Evolutionary conservation across 2,888 invertebrate species (phyloP), one percentile per base, ranked within the genome.

Genomic region (Phlogophora meticulosa): DNA sequence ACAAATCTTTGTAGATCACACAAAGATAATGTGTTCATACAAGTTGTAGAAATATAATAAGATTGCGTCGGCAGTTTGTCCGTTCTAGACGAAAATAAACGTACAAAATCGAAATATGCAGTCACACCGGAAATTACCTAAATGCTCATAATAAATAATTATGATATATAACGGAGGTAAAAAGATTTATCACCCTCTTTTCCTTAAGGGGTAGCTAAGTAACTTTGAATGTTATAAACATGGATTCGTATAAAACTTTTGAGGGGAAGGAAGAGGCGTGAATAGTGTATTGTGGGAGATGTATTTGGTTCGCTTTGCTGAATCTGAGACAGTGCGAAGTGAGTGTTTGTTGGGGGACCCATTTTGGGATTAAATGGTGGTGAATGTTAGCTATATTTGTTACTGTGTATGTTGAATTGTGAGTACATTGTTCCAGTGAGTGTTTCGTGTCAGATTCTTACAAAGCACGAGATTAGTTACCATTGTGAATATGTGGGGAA

Each of bases 161-260:
- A 65, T 74, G 67, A 73, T 56, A 36, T 55, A 28, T 28, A n/a
- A 58, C 48, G 32, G 32, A 45, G 9, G 24, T 46, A 49, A 20
- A 36, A 24, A 57, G 40, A 78, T 65, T 64, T 66, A 66, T 78
- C 32, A 32, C 76, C 76, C 76, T 76, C 53, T 63, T 63, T 76
- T 79, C 76, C 76, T 65, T 59, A 48, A 24, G 43, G 61, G 51
- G 45, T 46, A 42, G 48, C 73, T 67, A 58, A 74, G 69, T 61
- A 58, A 74, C 60, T 78, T 78, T 56, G 57, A 79, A 75, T 68
- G 76, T 58, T 43, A 28, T n/a, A 66, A 75, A 58, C 58, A 74
- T 22, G 49, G 53, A 17, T n/a, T 9, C 24, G 20, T n/a, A 34
- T 17, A 24, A 61, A 75, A 75, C 38, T 75, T 75, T 68, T 51